Conservation (phyloP, 2,888 invertebrate genomes). For the Brenthis ino region DNA sequence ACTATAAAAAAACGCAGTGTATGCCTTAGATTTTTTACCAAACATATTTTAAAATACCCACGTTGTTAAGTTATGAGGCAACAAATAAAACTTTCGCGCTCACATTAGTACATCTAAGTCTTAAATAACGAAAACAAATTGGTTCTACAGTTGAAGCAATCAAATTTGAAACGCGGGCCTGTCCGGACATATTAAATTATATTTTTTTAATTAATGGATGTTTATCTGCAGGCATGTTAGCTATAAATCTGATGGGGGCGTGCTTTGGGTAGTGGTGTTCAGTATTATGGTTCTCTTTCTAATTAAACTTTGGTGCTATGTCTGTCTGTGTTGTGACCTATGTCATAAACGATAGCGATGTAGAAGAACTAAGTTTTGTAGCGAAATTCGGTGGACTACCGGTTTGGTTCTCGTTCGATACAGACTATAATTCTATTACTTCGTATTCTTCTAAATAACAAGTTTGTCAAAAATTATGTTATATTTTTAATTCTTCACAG, state of each 20-base stretch:
- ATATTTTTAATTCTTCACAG: too few species aligned
- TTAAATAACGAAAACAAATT: constrained; percentile 41
- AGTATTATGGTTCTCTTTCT: constrained; percentile 78
- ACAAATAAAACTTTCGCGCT: constrained; percentile 1
- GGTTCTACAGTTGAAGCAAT: constrained; percentile 41
- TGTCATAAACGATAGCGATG: constrained; percentile 37
- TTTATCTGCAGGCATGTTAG: constrained; percentile 73
- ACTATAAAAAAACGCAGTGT: too few species aligned
- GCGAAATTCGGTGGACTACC: not conserved
- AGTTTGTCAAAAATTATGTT: too few species aligned
- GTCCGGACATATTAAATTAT: constrained; percentile 60
- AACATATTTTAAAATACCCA: not conserved
- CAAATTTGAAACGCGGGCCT: constrained; percentile 44
- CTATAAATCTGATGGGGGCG: constrained; percentile 78
- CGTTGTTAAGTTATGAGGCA: not conserved
- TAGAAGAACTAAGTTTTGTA: too few species aligned
- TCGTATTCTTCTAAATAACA: too few species aligned
- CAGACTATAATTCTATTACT: too few species aligned
- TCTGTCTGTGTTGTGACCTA: constrained; percentile 39
- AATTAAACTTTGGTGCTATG: constrained; percentile 69
- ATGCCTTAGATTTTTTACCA: not conserved
- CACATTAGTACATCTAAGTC: constrained; percentile 7
- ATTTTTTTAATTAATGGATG: constrained; percentile 81
- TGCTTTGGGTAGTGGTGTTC: constrained; percentile 69
- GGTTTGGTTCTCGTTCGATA: too few species aligned